Conservation (phyloP, 1,140 invertebrate genomes). For the Andrena cerasifolii region DNA sequence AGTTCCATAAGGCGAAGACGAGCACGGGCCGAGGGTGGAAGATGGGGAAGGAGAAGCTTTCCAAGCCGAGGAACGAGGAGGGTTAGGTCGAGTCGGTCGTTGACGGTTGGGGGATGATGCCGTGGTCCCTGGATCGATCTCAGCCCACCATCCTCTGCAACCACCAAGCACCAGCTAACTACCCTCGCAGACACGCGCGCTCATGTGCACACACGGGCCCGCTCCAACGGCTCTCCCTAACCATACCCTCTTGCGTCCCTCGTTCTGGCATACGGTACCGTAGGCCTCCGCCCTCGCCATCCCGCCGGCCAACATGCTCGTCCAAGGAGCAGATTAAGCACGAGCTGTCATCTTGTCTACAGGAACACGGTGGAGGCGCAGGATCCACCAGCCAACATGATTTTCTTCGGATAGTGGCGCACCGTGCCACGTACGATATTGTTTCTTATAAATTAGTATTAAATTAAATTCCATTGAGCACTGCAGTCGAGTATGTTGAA, state of each 20-base stretch:
- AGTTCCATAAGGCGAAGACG: conserved; percentile 54
- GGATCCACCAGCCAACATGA: too few species aligned
- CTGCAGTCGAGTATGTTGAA: too few species aligned
- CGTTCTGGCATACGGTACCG: too few species aligned
- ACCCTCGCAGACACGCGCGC: conserved; percentile 19
- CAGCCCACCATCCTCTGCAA: conserved; percentile 39
- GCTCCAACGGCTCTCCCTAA: neutral
- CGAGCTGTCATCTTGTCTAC: too few species aligned
- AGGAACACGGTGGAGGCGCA: too few species aligned
- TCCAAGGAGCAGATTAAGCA: too few species aligned
- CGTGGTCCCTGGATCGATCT: conserved; percentile 66
- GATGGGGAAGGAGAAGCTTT: neutral
- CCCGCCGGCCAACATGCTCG: too few species aligned
- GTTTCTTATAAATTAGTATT: too few species aligned
- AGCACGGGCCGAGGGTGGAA: neutral
- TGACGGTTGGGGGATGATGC: conserved; percentile 69
- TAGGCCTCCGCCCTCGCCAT: too few species aligned
- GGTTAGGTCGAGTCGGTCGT: conserved; percentile 62
- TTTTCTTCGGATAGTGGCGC: too few species aligned
- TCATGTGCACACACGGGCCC: neutral
- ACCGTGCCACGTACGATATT: too few species aligned
- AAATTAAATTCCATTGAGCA: too few species aligned
- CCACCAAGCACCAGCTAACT: conserved; percentile 62
- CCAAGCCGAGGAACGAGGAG: conserved; percentile 26
- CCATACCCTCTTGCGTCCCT: neutral